Conservation (phyloP, 2,113 vertebrate genomes). For the Turdus rufiventris region DNA sequence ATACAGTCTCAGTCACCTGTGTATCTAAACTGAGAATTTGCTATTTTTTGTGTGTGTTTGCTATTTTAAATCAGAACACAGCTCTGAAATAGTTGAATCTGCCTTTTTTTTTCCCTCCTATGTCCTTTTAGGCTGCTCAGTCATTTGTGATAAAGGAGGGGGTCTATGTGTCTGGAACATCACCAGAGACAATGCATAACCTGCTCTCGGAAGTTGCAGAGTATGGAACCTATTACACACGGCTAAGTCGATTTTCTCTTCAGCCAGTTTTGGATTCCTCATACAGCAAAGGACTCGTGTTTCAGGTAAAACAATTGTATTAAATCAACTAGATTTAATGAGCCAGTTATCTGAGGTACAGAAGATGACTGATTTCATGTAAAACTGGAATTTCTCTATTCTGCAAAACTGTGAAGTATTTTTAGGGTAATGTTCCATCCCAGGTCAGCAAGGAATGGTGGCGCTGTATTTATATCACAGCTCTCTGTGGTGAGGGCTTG, state of each 20-base stretch:
- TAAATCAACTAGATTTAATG: neutral
- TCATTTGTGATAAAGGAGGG: conserved; percentile 86
- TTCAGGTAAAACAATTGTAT: conserved; percentile 80
- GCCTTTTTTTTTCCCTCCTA: neutral
- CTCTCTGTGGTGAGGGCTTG: neutral
- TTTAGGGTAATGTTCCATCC: neutral
- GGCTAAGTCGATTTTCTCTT: conserved; percentile 88
- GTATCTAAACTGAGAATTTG: neutral
- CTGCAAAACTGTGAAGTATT: neutral
- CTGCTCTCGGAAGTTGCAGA: conserved; percentile 87
- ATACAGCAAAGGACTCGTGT: conserved; percentile 88
- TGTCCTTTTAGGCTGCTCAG: conserved; percentile 72
- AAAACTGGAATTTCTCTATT: neutral
- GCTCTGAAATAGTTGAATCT: neutral
- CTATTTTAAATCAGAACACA: neutral
- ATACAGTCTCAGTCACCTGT: neutral
- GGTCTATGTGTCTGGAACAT: conserved; percentile 88
- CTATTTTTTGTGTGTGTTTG: neutral
- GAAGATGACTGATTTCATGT: neutral
- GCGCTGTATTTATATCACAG: neutral
- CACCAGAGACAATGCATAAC: conserved; percentile 87
- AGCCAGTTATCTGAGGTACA: neutral
- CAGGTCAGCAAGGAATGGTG: neutral
- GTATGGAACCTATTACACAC: conserved; percentile 88
- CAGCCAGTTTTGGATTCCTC: conserved; percentile 76